Conservation (phyloP, 2,797 vertebrate species). For the Knipowitschia caucasica region DNA sequence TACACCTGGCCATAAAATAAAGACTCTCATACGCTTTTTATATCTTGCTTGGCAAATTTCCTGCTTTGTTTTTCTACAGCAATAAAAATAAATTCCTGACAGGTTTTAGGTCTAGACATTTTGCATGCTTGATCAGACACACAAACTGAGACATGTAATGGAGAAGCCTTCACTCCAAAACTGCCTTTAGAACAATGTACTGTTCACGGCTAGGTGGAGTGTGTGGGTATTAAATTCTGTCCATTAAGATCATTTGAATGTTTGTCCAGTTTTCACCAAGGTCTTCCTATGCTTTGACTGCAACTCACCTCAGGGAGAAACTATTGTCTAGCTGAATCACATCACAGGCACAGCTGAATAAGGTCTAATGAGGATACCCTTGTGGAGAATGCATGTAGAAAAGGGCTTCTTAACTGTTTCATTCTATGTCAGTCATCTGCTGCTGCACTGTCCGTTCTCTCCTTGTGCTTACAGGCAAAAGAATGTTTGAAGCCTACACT, state of each 20-base stretch:
- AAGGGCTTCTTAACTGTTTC: conserved; percentile 71
- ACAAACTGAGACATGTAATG: conserved; percentile 34
- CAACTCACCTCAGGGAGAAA: conserved; percentile 77
- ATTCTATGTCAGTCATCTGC: conserved; percentile 24
- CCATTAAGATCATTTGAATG: conserved; percentile 28
- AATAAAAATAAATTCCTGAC: not conserved
- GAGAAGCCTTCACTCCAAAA: conserved; percentile 27
- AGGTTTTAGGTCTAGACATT: conserved; percentile 11
- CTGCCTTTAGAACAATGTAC: conserved; percentile 4
- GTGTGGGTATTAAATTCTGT: not conserved
- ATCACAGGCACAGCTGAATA: conserved; percentile 20
- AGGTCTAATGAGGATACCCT: conserved; percentile 49
- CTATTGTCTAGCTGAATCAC: conserved; percentile 31
- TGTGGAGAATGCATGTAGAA: conserved; percentile 39
- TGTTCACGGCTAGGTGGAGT: not conserved
- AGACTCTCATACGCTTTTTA: not conserved
- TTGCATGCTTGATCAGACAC: not conserved
- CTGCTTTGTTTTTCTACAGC: not conserved
- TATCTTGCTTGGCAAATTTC: too few species aligned
- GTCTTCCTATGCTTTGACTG: conserved; percentile 34
- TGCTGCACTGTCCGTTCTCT: conserved; percentile 28
- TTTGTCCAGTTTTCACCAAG: conserved; percentile 26
- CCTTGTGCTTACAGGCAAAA: conserved; percentile 62
- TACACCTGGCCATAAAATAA: not conserved
- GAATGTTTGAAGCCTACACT: conserved; percentile 73